phyloP scores from a whole-genome alignment of 2,113 vertebrate genomes.

The Calyptomena viridis region DNA sequence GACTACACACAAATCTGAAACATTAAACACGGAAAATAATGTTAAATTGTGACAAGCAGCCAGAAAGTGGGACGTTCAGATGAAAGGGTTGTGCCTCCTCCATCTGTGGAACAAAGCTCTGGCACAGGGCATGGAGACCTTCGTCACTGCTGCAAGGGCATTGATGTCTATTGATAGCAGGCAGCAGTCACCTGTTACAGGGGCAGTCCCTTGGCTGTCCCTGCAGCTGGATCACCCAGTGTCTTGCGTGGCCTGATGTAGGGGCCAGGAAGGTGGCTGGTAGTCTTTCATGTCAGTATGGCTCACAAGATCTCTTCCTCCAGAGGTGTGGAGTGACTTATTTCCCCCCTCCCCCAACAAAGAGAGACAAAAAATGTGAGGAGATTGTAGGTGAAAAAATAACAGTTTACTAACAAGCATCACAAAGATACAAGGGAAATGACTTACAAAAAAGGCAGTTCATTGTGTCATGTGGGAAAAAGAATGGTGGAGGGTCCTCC shows the following conservation, averaged over 20 bases:
- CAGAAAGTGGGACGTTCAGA: neutral
- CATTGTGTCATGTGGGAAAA: neutral
- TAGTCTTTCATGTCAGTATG: neutral
- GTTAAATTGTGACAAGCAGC: neutral
- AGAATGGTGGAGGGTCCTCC: neutral
- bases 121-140: rapidly evolving
- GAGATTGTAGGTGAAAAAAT: neutral
- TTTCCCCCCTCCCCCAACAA: too few species aligned
- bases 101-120: rapidly evolving
- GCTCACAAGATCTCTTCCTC: neutral
- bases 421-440: neutral
- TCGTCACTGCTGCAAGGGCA: neutral
- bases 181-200: rapidly evolving
- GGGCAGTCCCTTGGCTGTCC: neutral
- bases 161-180: rapidly evolving
- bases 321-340: neutral
- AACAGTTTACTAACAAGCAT: neutral
- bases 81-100: neutral
- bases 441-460: neutral
- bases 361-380: neutral
- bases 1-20: neutral
- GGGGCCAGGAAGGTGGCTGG: neutral
- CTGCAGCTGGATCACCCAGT: neutral
- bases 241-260: rapidly evolving
- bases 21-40: neutral